phyloP scores from a whole-genome alignment of 2,888 invertebrate species.

The Drosophila histrio region DNA sequence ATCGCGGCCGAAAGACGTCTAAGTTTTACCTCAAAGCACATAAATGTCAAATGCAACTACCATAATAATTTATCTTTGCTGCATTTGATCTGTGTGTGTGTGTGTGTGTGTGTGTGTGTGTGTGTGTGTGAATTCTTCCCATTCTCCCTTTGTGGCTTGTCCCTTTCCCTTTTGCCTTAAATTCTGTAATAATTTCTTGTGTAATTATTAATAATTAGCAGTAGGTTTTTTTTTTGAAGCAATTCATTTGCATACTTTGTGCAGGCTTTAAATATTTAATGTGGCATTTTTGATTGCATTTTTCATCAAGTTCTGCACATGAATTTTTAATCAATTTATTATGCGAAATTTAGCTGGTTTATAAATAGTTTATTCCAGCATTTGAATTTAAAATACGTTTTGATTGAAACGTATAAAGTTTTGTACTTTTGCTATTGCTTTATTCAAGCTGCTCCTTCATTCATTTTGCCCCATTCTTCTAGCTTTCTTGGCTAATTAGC shows the following conservation, averaged over 20 bases:
- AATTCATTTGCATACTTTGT: constrained; percentile 32
- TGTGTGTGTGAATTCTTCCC: too few relatives aligned
- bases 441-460: too few relatives aligned
- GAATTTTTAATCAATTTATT: constrained; percentile 32
- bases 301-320: background rate
- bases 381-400: background rate
- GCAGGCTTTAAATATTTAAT: constrained; percentile 27
- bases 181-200: background rate
- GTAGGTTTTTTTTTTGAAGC: constrained; percentile 21
- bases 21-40: constrained; percentile 42
- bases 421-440: too few relatives aligned
- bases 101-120: too few relatives aligned
- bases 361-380: constrained; percentile 23
- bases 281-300: constrained; percentile 13
- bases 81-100: constrained; percentile 9
- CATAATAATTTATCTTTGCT: constrained; percentile 59
- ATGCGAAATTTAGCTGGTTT: constrained; percentile 1
- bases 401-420: too few relatives aligned
- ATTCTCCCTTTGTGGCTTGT: background rate
- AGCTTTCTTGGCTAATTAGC: constrained; percentile 40
- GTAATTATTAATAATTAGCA: constrained; percentile 22
- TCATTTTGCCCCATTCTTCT: too few relatives aligned
- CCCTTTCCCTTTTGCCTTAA: background rate
- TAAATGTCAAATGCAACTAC: constrained; percentile 66
- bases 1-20: background rate